phyloP scores from a whole-genome alignment of 2,113 vertebrate genomes.

The Cichladusa arquata region DNA sequence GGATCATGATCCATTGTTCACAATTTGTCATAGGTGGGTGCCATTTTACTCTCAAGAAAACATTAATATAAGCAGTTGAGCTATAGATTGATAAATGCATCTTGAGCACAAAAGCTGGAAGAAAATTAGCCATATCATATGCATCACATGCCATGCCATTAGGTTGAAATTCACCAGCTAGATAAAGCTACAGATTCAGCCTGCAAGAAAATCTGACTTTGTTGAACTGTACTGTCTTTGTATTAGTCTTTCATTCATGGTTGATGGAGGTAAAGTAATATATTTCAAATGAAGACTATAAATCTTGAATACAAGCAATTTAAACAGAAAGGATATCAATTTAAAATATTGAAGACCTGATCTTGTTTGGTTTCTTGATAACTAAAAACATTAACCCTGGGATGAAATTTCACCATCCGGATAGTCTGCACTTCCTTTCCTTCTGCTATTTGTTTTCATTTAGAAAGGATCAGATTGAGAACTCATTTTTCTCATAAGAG shows the following conservation, averaged over 20 bases:
- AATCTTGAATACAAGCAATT: background rate
- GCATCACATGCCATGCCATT: background rate
- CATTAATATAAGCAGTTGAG: background rate
- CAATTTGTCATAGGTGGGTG: background rate
- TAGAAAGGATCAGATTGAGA: background rate
- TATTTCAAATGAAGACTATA: background rate
- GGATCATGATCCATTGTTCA: background rate
- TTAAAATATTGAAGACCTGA: background rate
- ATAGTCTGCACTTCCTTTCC: background rate
- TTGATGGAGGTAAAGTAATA: background rate
- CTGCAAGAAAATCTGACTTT: background rate
- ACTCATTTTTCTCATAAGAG: background rate
- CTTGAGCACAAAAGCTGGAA: background rate
- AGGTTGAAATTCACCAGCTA: background rate
- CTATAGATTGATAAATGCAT: background rate
- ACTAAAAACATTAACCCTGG: background rate
- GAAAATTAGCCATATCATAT: background rate
- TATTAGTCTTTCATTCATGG: background rate
- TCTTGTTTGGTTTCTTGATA: background rate
- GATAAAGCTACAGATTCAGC: background rate
- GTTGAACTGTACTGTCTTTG: background rate
- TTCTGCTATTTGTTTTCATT: background rate
- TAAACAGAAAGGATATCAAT: background rate
- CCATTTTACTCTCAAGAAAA: slow-evolving; percentile 17
- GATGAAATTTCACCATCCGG: background rate